phyloP scores from a whole-genome alignment of 2,113 vertebrate genomes.

The Cisticola juncidis region DNA sequence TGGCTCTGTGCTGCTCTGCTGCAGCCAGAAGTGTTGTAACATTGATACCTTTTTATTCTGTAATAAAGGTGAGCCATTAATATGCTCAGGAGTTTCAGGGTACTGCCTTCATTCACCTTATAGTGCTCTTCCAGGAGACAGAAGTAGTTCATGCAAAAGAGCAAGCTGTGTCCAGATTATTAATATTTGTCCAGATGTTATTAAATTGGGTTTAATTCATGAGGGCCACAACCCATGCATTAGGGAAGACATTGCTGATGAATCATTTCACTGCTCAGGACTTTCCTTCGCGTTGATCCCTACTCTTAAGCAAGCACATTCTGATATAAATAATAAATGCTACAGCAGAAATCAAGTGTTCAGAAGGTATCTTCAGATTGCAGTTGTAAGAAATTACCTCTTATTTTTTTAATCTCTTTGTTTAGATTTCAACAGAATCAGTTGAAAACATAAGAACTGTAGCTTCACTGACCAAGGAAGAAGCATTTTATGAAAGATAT shows the following conservation, averaged over 20 bases:
- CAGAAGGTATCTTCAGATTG: neutral
- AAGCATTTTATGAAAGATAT: constrained; percentile 63
- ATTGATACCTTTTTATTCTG: neutral
- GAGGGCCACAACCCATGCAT: neutral
- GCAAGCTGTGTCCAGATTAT: no score
- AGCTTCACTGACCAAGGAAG: constrained; percentile 63
- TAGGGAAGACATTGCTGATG: neutral
- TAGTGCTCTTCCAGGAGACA: neutral
- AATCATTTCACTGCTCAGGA: neutral
- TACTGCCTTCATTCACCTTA: neutral
- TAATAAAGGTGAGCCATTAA: neutral
- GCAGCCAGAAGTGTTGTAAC: neutral
- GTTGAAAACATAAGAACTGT: constrained; percentile 70
- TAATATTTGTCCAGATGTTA: neutral
- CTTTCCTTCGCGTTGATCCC: neutral
- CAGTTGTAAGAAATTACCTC: neutral
- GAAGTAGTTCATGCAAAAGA: neutral
- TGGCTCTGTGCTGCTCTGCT: neutral
- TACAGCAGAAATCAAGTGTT: neutral
- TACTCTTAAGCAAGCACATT: neutral
- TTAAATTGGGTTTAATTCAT: neutral
- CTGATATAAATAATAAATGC: neutral
- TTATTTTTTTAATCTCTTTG: neutral
- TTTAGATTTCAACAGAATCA: constrained; percentile 71
- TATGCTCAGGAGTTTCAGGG: neutral